phyloP scores from a whole-genome alignment of 2,113 vertebrate species.

The Alces alces region DNA sequence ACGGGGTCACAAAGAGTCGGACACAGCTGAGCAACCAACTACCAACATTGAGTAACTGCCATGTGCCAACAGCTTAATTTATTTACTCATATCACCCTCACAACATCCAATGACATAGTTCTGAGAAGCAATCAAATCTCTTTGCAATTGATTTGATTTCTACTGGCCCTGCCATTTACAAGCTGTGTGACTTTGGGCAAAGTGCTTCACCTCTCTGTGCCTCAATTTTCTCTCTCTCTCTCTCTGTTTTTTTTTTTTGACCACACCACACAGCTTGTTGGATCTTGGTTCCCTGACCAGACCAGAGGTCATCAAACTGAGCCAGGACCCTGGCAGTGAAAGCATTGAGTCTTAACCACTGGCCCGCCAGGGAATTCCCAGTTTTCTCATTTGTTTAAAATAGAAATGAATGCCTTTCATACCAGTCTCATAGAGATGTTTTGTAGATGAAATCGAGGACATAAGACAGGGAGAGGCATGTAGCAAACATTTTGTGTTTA shows the following conservation, averaged over 20 bases:
- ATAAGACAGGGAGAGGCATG: background rate
- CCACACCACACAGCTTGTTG: background rate
- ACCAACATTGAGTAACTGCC: background rate
- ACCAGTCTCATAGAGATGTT: background rate
- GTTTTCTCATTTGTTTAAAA: background rate
- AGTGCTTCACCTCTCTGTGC: background rate
- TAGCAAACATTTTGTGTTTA: background rate
- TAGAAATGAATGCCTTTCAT: background rate
- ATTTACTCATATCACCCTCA: background rate
- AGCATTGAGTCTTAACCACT: background rate
- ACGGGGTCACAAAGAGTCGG: fast-evolving
- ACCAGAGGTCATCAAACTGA: background rate
- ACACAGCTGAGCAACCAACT: background rate
- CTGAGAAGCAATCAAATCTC: background rate
- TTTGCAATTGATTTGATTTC: background rate
- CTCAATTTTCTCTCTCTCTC: background rate
- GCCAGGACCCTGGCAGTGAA: background rate
- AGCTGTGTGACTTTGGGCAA: background rate
- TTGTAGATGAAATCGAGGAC: background rate
- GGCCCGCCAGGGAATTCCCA: background rate
- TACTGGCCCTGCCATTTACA: background rate
- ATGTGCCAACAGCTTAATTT: background rate
- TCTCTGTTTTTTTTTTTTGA: background rate
- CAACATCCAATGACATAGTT: background rate
- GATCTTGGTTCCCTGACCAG: background rate